Conservation (phyloP, 2,113 vertebrate genomes). For the Willisornis vidua region DNA sequence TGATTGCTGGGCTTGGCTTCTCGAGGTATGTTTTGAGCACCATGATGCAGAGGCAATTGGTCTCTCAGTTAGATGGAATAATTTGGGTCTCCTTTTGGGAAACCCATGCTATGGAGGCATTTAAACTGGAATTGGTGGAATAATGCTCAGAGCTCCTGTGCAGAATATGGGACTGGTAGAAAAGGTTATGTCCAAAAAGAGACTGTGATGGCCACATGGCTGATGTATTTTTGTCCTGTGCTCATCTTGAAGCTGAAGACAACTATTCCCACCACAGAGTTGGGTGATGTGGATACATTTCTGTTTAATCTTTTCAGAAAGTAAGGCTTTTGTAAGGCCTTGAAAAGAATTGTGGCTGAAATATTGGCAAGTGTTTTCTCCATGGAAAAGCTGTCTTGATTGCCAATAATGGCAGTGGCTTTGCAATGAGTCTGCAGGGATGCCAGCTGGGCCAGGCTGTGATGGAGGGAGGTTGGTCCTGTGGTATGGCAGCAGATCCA, state of each 20-base stretch:
- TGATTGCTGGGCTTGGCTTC: not conserved
- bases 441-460: not conserved
- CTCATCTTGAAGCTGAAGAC: not conserved
- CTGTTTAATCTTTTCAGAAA: not conserved
- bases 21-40: not conserved
- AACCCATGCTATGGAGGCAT: not conserved
- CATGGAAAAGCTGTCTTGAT: not conserved
- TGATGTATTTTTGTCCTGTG: not conserved
- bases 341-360: not conserved
- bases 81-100: not conserved
- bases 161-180: not conserved
- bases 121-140: not conserved
- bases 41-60: not conserved
- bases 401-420: not conserved
- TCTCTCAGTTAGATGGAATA: not conserved
- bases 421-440: not conserved
- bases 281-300: not conserved
- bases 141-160: not conserved
- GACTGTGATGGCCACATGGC: rapidly evolving
- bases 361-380: not conserved
- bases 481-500: not conserved
- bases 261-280: not conserved
- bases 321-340: not conserved
- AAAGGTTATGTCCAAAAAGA: not conserved
- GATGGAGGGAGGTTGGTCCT: not conserved